Evolutionary conservation across 2,888 invertebrate species (phyloP), one percentile per base, ranked within the genome.

Genomic region (Drosophila greeni): DNA sequence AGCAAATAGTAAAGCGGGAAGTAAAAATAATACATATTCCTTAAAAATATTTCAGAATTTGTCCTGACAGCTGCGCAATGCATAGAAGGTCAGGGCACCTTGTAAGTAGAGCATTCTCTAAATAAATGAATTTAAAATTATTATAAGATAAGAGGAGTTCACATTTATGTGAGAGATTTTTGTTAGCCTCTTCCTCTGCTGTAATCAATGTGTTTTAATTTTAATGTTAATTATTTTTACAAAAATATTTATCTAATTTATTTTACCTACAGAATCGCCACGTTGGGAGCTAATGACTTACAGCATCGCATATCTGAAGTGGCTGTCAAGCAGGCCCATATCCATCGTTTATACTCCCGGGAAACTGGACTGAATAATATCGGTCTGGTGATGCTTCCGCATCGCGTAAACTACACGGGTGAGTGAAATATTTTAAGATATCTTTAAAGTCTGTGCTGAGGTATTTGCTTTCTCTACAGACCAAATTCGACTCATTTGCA

Each of bases 51-150:
- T 29, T 29, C 18, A 45, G 45, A 5, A 14, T 45, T 29, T 18
- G 45, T 45, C 5, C 29, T 45, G 18, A 45, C 45, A 45, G 14
- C 29, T 8, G 45, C 45, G 2, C 12, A 45, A 45, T 45, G 45
- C 45, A 2, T 45, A 18, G 29, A 18, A 0, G 45, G 14, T 1
- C 18, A 29, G 8, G 18, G 8, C 0, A 2, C 5, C 4, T 8
- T 29, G 45, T 45, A 29, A 45, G 45, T 45, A 14, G 9, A 24
- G 3, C 4, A 34, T 7, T n/a, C 1, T n/a, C 3, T 8, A 8
- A 39, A 39, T 20, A 3, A 4, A 16, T 36, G 3, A 4, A n/a
- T 36, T 16, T 2, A 8, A 34, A 7, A 3, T 34, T 8, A 34
- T 11, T 18, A 11, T 20, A 3, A 7, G 7, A 14, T 5, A 8